These are phyloP conservation scores for Clarias gariepinus DNA, from an alignment of 2,113 vertebrate species.

Conservation along the genomic window DNA sequence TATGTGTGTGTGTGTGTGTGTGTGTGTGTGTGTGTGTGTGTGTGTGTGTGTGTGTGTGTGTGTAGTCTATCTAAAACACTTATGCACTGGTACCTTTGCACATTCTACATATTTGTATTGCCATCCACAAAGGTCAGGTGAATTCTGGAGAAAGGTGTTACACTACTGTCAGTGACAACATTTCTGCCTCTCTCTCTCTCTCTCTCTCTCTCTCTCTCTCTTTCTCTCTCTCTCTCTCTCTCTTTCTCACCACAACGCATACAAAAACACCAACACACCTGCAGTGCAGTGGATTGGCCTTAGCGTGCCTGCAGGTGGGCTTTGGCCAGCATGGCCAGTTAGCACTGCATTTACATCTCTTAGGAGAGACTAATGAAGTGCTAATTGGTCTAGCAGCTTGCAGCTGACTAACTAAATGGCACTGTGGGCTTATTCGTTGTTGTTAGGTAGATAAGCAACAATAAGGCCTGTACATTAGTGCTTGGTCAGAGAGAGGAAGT, in stretches of 20 bases:
- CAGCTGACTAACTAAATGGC: constrained; percentile 42
- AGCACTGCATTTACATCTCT: constrained; percentile 63
- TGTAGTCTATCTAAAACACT: not conserved
- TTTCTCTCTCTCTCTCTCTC: not conserved
- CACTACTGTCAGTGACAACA: not conserved
- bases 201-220: not conserved
- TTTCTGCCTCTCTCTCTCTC: not conserved
- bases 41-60: not conserved
- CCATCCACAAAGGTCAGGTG: not conserved
- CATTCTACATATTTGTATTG: constrained; percentile 5
- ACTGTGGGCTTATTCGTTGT: constrained; percentile 49
- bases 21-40: too few relatives aligned
- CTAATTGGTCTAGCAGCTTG: constrained; percentile 58
- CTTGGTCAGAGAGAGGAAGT: constrained; percentile 31
- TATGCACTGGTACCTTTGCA: not conserved
- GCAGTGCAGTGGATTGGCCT: constrained; percentile 35
- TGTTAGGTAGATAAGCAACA: constrained; percentile 50
- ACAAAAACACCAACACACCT: constrained; percentile 29
- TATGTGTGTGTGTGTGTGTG: too few relatives aligned
- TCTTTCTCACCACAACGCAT: not conserved
- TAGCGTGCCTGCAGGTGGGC: constrained; percentile 44
- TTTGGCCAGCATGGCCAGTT: constrained; percentile 46
- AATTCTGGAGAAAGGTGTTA: not conserved
- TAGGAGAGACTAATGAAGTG: constrained; percentile 60
- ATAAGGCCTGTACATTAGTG: constrained; percentile 41